Percentiles rank a stretch among this genome's conserved stretches.
Evolutionary conservation across 2,113 vertebrate species (phyloP).

Genomic region (Erinaceus europaeus): DNA sequence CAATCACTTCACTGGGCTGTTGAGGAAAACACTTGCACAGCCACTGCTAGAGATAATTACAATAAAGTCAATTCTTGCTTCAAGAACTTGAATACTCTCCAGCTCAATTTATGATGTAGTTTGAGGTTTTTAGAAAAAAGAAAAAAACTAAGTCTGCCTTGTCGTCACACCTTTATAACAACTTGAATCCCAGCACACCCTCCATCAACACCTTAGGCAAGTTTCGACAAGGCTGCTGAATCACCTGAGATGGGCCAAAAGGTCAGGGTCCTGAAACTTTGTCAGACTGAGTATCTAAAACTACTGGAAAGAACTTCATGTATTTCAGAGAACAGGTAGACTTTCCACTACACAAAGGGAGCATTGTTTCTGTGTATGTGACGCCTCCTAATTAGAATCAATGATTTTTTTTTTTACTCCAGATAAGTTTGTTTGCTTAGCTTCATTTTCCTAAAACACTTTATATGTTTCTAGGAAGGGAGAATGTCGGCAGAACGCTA

Average conservation of each 20-base stretch:
- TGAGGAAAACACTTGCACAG: background rate
- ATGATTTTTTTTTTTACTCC: constrained; percentile 76
- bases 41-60: constrained; percentile 7
- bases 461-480: constrained; percentile 75
- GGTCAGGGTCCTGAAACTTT: constrained; percentile 78
- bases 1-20: background rate
- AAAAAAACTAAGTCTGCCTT: constrained; percentile 63
- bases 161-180: constrained; percentile 54
- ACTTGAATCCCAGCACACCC: constrained; percentile 58
- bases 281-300: constrained; percentile 78
- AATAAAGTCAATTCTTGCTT: constrained; percentile 48
- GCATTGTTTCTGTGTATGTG: constrained; percentile 78
- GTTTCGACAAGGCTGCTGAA: constrained; percentile 77
- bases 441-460: constrained; percentile 79
- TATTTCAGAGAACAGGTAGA: constrained; percentile 69
- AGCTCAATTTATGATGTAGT: constrained; percentile 39
- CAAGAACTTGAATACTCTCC: constrained; percentile 55
- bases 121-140: constrained; percentile 65
- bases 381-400: constrained; percentile 83
- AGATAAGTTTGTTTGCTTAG: constrained; percentile 83
- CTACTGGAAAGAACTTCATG: constrained; percentile 73
- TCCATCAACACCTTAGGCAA: constrained; percentile 73
- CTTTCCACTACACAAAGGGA: constrained; percentile 78
- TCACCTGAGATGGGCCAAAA: constrained; percentile 73
- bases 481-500: constrained; percentile 44